Evolutionary conservation across 2,113 vertebrate species (phyloP), one percentile per base, ranked within the genome.

Genomic region (Etia nguti): DNA sequence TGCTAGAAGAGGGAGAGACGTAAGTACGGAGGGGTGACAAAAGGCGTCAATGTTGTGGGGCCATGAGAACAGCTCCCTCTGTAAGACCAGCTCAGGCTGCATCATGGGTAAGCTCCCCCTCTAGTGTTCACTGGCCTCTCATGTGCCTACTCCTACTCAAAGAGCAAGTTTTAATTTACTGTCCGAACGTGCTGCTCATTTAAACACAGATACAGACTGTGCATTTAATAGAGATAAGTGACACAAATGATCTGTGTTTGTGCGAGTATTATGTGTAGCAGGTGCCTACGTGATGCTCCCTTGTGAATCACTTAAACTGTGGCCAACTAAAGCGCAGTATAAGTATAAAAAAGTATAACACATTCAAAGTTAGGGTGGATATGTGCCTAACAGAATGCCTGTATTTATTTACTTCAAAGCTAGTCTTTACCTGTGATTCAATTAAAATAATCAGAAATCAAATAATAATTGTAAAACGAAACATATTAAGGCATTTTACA

Each of bases 51-150:
- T 80, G 79, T 86, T 95, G 83, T 95, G 96, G 96, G 96, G 95
- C 93, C 96, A 95, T 90, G 94, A 96, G 86, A 95, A 95, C 93
- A 95, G 92, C 94, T 89, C 95, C 88, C 91, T 92, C 91, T 95
- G 92, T 93, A 93, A 94, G 95, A 88, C 92, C 94, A 89, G 94
- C 93, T 95, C 92, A 93, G 91, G 95, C 94, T 96, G 90, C 95
- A 94, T 96, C 96, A 97, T 92, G 97, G 97, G 83, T 97, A 98
- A 99, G 97, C 97, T 98, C 97, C 97, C 98, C 98, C 98, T 98
- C 98, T 99, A 99, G 98, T 97, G 98, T 99, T 98, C 97, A 96
- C 85, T 96, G 95, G 92, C 96, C 97, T 97, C 96, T 88, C 94
- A 15, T 85, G 95, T 97, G 88, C 80, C 73, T 81, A 70, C 83